These are phyloP conservation scores for Forbesichthys papilliferus DNA, from an alignment of 2,113 vertebrate species.

Conservation along the genomic window DNA sequence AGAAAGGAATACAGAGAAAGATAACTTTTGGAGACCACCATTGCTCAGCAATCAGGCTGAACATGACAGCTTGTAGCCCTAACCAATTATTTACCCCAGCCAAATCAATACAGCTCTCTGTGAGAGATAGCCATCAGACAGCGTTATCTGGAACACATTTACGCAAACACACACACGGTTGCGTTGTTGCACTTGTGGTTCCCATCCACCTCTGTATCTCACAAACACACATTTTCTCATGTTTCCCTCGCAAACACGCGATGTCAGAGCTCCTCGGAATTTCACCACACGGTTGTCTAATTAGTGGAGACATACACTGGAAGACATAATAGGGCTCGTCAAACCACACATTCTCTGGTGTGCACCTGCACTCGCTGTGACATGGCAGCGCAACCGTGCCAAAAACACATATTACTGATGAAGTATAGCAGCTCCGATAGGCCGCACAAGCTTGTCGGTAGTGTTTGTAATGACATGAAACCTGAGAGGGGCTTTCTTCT, in stretches of 20 bases:
- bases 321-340: constrained; percentile 14
- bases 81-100: constrained; percentile 76
- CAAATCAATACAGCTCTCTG: constrained; percentile 77
- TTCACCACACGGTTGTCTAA: constrained; percentile 38
- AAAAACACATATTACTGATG: constrained; percentile 18
- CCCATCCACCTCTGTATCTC: constrained; percentile 22
- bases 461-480: constrained; percentile 3
- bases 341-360: constrained; percentile 10
- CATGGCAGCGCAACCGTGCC: not conserved
- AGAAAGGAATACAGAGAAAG: constrained; percentile 66
- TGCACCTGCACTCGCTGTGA: constrained; percentile 6
- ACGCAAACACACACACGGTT: constrained; percentile 47
- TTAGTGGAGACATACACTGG: constrained; percentile 31
- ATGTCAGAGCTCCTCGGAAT: constrained; percentile 42
- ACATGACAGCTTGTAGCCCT: constrained; percentile 79
- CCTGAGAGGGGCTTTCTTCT: constrained; percentile 47
- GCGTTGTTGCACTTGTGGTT: constrained; percentile 39
- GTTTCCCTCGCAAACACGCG: not conserved
- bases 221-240: constrained; percentile 19
- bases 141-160: constrained; percentile 63
- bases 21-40: constrained; percentile 70
- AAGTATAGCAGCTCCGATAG: constrained; percentile 3
- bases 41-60: constrained; percentile 72
- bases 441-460: constrained; percentile 10
- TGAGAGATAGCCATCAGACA: constrained; percentile 70